Evolutionary conservation across 2,888 invertebrate genomes (phyloP).

Genomic region (Leptinotarsa peninsularis): DNA sequence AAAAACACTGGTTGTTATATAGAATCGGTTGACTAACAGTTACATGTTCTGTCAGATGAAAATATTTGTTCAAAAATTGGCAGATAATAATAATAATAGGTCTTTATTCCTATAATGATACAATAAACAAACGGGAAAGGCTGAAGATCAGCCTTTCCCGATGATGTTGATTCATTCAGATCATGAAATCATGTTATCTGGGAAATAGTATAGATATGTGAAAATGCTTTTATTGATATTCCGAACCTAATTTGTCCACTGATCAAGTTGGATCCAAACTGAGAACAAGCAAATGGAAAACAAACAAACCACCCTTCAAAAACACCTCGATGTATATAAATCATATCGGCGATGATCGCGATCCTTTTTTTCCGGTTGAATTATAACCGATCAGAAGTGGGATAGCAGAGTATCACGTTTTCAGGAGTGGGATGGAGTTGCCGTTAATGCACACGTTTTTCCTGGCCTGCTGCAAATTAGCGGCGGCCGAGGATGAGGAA

Average conservation of each 20-base stretch:
- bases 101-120: no score
- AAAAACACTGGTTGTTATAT: no score
- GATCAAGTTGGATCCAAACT: slow-evolving; percentile 46
- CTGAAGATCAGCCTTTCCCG: background rate
- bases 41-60: background rate
- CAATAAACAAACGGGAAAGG: no score
- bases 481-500: slow-evolving; percentile 56
- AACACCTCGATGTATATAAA: slow-evolving; percentile 57
- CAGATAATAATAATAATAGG: background rate
- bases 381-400: slow-evolving; percentile 49
- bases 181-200: slow-evolving; percentile 37
- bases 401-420: slow-evolving; percentile 42
- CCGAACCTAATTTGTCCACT: slow-evolving; percentile 47
- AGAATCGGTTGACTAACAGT: no score
- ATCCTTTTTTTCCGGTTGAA: slow-evolving; percentile 50
- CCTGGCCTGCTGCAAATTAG: slow-evolving; percentile 58
- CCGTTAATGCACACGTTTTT: slow-evolving; percentile 55
- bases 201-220: slow-evolving; percentile 38
- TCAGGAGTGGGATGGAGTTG: slow-evolving; percentile 48
- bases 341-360: slow-evolving; percentile 51
- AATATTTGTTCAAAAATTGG: no score
- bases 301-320: slow-evolving; percentile 55
- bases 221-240: slow-evolving; percentile 49
- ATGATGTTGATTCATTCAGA: slow-evolving; percentile 38
- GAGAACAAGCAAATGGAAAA: slow-evolving; percentile 48